Evolutionary conservation across 2,888 invertebrate species (phyloP).

Genomic region (Acronicta leporina): DNA sequence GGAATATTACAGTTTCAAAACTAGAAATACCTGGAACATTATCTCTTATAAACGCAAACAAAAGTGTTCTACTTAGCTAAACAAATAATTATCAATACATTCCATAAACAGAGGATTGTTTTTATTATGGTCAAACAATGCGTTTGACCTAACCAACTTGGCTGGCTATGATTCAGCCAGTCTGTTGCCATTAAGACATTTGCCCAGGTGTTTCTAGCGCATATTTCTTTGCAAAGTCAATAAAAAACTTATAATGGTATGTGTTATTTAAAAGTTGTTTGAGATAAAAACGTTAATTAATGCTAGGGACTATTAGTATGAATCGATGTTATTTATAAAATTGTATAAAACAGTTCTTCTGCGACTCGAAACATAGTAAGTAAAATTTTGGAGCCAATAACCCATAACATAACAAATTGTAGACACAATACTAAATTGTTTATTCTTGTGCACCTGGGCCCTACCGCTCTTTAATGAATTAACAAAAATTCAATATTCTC

Average conservation of each 20-base stretch:
- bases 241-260: slow-evolving; percentile 30
- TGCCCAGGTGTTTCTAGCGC: slow-evolving; percentile 32
- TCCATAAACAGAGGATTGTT: slow-evolving; percentile 13
- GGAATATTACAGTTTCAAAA: background rate
- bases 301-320: too few species aligned
- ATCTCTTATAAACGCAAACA: too few species aligned
- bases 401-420: too few species aligned
- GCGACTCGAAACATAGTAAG: too few species aligned
- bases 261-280: slow-evolving; percentile 13
- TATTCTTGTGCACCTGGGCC: too few species aligned
- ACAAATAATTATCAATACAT: slow-evolving; percentile 18
- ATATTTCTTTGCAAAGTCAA: slow-evolving; percentile 26
- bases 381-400: too few species aligned
- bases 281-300: slow-evolving; percentile 6
- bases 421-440: too few species aligned
- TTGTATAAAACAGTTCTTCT: too few species aligned
- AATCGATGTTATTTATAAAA: too few species aligned
- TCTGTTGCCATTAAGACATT: slow-evolving; percentile 24
- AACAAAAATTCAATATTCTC: too few species aligned
- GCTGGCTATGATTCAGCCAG: slow-evolving; percentile 29
- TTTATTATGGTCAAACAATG: slow-evolving; percentile 33
- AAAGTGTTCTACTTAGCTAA: slow-evolving; percentile 1
- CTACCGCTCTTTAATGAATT: too few species aligned
- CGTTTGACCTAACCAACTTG: slow-evolving; percentile 25
- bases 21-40: background rate